Conservation (phyloP, 1,140 invertebrate species). For the Drosophila santomea region DNA sequence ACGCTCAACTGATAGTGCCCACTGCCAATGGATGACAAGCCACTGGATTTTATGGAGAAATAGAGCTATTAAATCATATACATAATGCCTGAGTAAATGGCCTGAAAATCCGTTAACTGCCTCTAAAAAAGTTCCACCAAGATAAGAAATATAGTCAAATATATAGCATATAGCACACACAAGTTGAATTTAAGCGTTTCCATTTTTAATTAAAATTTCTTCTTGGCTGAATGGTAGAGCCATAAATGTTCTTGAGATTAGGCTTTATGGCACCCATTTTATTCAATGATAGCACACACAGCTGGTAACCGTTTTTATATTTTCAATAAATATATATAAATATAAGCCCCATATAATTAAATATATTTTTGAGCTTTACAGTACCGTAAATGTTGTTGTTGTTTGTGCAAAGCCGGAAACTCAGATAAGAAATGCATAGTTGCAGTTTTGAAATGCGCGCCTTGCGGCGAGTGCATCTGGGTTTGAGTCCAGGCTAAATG, state of each 20-base stretch:
- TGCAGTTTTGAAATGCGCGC: conserved; percentile 13
- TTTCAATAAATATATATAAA: no score
- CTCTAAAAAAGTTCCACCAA: conserved; percentile 11
- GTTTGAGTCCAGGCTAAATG: conserved; percentile 27
- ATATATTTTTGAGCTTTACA: no score
- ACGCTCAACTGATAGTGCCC: conserved; percentile 30
- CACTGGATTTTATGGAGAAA: background rate
- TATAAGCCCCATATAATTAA: no score
- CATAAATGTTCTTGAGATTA: no score
- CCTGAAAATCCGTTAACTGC: conserved; percentile 9
- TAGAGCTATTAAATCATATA: conserved; percentile 1
- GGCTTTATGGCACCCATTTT: no score
- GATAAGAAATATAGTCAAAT: conserved; percentile 17
- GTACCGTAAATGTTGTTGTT: no score
- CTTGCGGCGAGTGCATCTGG: conserved; percentile 13
- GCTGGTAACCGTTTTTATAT: no score
- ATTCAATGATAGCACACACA: no score
- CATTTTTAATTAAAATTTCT: background rate
- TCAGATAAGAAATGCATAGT: background rate
- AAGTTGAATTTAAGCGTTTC: background rate
- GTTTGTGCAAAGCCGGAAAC: no score
- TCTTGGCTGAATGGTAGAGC: no score
- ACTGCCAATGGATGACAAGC: background rate
- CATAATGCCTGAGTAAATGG: conserved; percentile 7
- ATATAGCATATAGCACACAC: conserved; percentile 7